phyloP scores from a whole-genome alignment of 2,888 invertebrate genomes.

The Megamerina dolium region DNA sequence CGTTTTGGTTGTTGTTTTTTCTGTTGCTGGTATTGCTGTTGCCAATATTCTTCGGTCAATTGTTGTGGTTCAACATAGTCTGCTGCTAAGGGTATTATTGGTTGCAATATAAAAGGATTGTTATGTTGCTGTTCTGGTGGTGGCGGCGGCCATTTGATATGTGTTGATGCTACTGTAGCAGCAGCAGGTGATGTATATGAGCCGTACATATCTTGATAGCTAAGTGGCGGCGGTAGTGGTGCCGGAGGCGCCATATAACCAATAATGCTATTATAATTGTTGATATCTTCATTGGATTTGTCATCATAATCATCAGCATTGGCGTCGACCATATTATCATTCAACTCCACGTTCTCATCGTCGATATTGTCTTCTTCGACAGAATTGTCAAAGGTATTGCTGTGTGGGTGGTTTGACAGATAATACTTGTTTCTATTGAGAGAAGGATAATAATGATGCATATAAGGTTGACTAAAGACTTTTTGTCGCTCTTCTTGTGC shows the following conservation, averaged over 20 bases:
- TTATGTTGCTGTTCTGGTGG: conserved; percentile 5
- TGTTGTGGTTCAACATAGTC: conserved; percentile 4
- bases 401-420: not conserved
- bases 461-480: not conserved
- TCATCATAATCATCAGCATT: conserved; percentile 4
- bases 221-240: not conserved
- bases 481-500: not conserved
- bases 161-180: not conserved
- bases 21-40: conserved; percentile 12
- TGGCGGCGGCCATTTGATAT: conserved; percentile 3
- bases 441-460: not conserved
- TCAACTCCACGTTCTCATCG: conserved; percentile 5
- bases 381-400: not conserved
- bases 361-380: conserved; percentile 6
- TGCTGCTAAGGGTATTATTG: not conserved
- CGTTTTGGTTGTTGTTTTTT: conserved; percentile 7
- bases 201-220: conserved; percentile 11
- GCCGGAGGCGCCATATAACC: not conserved
- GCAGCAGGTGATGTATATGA: conserved; percentile 15
- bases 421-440: too few species aligned
- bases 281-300: conserved; percentile 6
- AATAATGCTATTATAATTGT: not conserved
- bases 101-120: not conserved
- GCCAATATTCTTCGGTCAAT: not conserved
- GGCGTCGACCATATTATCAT: conserved; percentile 1